Conservation (phyloP, 2,888 invertebrate genomes). For the Polymixis flavicincta region DNA sequence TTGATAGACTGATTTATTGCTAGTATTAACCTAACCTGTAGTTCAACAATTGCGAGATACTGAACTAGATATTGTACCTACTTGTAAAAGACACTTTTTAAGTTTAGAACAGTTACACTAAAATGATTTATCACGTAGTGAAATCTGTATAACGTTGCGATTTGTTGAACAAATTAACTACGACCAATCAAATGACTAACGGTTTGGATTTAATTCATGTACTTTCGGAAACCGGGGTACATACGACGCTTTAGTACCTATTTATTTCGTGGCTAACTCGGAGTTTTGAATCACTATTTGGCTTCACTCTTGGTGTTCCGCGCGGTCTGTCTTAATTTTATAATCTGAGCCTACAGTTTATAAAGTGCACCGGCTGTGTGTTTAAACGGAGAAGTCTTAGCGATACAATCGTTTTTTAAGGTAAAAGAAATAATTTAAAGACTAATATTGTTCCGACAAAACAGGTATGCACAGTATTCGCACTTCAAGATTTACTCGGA, state of each 20-base stretch:
- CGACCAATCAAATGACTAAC: neutral
- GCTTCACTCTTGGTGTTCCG: too few species aligned
- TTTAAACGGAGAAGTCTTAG: neutral
- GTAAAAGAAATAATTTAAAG: neutral
- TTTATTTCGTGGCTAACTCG: too few species aligned
- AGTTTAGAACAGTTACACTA: neutral
- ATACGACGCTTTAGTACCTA: too few species aligned
- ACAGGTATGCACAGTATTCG: conserved; percentile 96
- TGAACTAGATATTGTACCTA: neutral
- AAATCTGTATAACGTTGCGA: neutral
- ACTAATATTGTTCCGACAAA: conserved; percentile 31
- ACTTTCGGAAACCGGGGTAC: neutral
- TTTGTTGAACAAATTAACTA: neutral
- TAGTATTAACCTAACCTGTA: conserved; percentile 9
- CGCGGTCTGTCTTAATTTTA: too few species aligned
- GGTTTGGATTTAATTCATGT: neutral
- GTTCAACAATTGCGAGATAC: conserved; percentile 9
- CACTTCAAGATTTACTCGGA: conserved; percentile 98
- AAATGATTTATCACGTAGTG: neutral
- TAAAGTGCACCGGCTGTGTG: neutral
- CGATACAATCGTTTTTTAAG: too few species aligned
- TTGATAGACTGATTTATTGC: conserved; percentile 22
- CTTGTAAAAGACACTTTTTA: neutral
- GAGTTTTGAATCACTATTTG: too few species aligned
- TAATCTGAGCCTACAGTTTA: too few species aligned